Evolutionary conservation across 53 echinoderm and acorn worm genomes (phyloP).

Genomic region (Henricia sp.): DNA sequence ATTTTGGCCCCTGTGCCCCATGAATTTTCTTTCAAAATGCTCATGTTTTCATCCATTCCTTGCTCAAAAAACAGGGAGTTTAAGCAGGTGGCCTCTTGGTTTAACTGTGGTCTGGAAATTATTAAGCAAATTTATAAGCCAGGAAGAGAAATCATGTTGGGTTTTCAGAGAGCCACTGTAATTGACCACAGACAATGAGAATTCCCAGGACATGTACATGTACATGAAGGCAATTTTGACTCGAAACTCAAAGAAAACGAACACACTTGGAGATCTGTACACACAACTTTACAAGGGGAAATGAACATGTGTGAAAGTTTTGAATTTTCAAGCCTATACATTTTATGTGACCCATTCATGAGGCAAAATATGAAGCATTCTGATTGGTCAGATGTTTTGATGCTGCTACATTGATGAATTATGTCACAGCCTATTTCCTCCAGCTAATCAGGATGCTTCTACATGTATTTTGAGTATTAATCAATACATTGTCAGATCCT

Average conservation of each 20-base stretch:
- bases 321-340: background rate
- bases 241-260: no score
- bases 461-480: background rate
- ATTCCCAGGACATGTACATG: background rate
- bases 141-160: conserved; percentile 45
- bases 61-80: no score
- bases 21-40: no score
- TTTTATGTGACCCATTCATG: background rate
- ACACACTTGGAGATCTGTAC: background rate
- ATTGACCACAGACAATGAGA: conserved; percentile 22
- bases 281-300: background rate
- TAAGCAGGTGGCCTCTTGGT: background rate
- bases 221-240: background rate
- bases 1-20: no score
- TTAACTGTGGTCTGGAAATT: background rate
- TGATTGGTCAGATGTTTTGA: no score
- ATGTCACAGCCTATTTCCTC: conserved; percentile 1
- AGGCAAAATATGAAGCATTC: background rate
- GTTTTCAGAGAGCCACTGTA: conserved; percentile 17
- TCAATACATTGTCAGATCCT: background rate
- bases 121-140: conserved; percentile 24
- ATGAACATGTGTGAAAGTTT: background rate
- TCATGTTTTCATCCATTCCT: no score
- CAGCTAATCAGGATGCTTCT: conserved; percentile 17
- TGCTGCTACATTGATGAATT: background rate